Percentiles rank a stretch among this genome's conserved stretches.
phyloP scores from a whole-genome alignment of 2,888 invertebrate genomes.

The Gymnocheta viridis region DNA sequence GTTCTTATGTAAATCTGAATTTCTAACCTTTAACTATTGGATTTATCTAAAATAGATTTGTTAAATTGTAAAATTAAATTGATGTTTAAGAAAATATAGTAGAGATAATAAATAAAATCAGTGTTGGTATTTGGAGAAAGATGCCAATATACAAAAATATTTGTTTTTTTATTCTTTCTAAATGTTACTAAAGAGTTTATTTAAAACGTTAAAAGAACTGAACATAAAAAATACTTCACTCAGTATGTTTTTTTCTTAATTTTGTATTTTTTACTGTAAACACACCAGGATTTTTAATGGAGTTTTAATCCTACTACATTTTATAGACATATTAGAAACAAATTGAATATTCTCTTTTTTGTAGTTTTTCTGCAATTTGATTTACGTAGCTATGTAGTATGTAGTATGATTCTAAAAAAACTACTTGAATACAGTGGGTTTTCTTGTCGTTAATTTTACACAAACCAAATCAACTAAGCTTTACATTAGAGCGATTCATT shows the following conservation, averaged over 20 bases:
- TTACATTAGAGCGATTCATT: too few relatives aligned
- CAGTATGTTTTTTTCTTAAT: background rate
- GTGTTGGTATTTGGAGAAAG: conserved; percentile 16
- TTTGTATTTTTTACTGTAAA: conserved; percentile 22
- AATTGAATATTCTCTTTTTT: conserved; percentile 68
- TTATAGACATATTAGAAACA: conserved; percentile 70
- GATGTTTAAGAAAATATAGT: conserved; percentile 5
- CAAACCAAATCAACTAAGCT: too few relatives aligned
- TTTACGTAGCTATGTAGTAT: too few relatives aligned
- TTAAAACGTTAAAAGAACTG: background rate
- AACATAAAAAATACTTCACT: background rate
- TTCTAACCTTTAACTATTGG: too few relatives aligned
- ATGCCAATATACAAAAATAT: conserved; percentile 22
- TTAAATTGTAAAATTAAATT: conserved; percentile 46
- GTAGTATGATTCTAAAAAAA: too few relatives aligned
- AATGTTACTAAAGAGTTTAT: conserved; percentile 4
- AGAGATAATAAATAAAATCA: background rate
- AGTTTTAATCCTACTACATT: conserved; percentile 62
- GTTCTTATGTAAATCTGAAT: too few relatives aligned
- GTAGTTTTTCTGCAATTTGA: too few relatives aligned
- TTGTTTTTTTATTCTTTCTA: background rate
- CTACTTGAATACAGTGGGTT: too few relatives aligned
- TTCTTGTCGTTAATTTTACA: too few relatives aligned
- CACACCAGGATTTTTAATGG: conserved; percentile 63
- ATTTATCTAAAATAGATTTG: background rate